A percentile compares a stretch with the other conserved stretches of the same genome.
Evolutionary conservation across 1,140 invertebrate genomes (phyloP).

Genomic region (Andricus grossulariae): DNA sequence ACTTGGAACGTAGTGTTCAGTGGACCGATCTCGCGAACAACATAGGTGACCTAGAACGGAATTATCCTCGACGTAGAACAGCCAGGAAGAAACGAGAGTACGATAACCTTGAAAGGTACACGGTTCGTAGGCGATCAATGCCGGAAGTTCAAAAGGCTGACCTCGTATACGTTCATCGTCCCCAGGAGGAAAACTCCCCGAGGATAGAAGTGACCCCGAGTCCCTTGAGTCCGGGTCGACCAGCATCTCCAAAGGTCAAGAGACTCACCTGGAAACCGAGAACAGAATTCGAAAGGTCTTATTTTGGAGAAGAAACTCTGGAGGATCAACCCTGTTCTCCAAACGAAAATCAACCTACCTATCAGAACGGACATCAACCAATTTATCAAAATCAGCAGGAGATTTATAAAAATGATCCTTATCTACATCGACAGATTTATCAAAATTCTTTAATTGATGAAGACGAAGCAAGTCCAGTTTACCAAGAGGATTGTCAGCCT

Average conservation of each 20-base stretch:
- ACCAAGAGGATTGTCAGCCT: no score
- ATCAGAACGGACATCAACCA: background rate
- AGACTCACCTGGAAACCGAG: conserved; percentile 63
- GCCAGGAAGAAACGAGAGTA: conserved; percentile 29
- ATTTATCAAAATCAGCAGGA: background rate
- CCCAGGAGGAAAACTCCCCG: conserved; percentile 28
- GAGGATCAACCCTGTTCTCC: conserved; percentile 39
- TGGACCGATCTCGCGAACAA: conserved; percentile 57
- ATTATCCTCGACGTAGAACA: conserved; percentile 47
- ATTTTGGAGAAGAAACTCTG: conserved; percentile 58
- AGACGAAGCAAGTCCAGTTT: no score
- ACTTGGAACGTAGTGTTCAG: conserved; percentile 54
- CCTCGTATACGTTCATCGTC: conserved; percentile 53
- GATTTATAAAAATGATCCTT: no score
- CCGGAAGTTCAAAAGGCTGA: conserved; percentile 64
- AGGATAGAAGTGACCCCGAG: conserved; percentile 18
- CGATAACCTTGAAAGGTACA: conserved; percentile 50
- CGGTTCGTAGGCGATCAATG: conserved; percentile 61
- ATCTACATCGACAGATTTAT: background rate
- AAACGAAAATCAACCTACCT: background rate
- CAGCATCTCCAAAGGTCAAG: conserved; percentile 29
- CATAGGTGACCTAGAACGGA: conserved; percentile 61
- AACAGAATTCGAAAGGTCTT: conserved; percentile 66
- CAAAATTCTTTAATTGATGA: background rate
- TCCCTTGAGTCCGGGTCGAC: background rate